A percentile compares a stretch with the other conserved stretches of the same genome.
These are phyloP conservation scores for Aythya baeri DNA, from an alignment of 2,113 vertebrate species.

Conservation along the genomic window DNA sequence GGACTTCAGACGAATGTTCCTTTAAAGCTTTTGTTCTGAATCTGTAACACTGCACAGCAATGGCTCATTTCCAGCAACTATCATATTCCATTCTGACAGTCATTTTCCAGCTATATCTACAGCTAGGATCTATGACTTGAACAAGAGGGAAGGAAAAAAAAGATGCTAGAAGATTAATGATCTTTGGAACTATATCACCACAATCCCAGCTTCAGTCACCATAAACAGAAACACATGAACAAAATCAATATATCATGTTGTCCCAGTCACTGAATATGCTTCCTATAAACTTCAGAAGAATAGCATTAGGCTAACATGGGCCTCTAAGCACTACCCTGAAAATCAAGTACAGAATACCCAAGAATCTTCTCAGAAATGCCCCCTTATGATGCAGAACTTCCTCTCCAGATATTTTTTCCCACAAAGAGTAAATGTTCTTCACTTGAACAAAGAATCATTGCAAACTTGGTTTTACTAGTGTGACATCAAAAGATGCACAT, in stretches of 20 bases:
- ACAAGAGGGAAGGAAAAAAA: slow-evolving; percentile 39
- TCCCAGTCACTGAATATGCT: slow-evolving; percentile 31
- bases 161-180: slow-evolving; percentile 49
- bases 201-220: slow-evolving; percentile 13
- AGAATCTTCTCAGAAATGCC: background rate
- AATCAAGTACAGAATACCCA: slow-evolving; percentile 10
- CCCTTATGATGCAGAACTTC: background rate
- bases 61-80: slow-evolving; percentile 47
- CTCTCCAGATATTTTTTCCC: background rate
- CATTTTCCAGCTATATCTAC: slow-evolving; percentile 21
- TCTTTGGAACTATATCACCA: slow-evolving; percentile 34
- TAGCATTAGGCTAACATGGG: background rate
- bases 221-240: slow-evolving; percentile 64
- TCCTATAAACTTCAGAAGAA: slow-evolving; percentile 67
- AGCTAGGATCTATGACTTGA: slow-evolving; percentile 19
- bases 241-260: slow-evolving; percentile 56
- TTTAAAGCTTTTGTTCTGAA: slow-evolving; percentile 12
- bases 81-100: background rate
- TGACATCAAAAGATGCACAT: background rate
- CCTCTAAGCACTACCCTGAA: slow-evolving; percentile 8
- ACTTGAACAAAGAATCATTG: background rate
- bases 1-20: background rate
- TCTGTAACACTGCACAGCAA: slow-evolving; percentile 7
- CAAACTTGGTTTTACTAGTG: background rate
- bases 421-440: background rate